Percentiles rank a stretch among this genome's conserved stretches.
Evolutionary conservation across 2,797 vertebrate species (phyloP).

Genomic region (Chelmon rostratus): DNA sequence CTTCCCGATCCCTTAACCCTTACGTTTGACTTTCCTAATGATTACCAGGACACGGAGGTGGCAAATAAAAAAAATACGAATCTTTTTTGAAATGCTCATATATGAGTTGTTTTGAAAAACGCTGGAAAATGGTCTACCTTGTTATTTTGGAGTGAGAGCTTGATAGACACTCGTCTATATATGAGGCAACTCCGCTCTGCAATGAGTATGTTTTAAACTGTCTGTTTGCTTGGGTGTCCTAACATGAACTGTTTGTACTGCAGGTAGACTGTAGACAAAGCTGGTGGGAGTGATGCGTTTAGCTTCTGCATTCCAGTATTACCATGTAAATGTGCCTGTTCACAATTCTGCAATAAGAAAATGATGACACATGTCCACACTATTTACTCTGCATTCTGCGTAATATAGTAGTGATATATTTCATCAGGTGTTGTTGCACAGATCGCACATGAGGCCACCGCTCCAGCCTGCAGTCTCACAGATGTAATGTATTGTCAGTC

Average conservation of each 20-base stretch:
- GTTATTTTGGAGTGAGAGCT: too few relatives aligned
- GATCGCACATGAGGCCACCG: conserved; percentile 5
- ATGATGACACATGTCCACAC: not conserved
- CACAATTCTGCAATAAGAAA: not conserved
- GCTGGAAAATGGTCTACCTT: too few relatives aligned
- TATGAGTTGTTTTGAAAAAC: not conserved
- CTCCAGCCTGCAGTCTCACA: not conserved
- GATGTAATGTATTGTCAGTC: conserved; percentile 11
- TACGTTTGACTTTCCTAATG: not conserved
- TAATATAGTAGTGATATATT: not conserved
- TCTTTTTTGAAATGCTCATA: not conserved
- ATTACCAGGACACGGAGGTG: not conserved
- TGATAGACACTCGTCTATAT: too few relatives aligned
- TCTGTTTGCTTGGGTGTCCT: not conserved
- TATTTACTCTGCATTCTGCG: not conserved
- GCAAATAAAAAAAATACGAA: not conserved
- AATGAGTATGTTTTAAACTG: not conserved
- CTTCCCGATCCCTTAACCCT: not conserved
- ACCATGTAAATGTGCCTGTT: not conserved
- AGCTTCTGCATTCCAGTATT: not conserved
- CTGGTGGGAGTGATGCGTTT: not conserved
- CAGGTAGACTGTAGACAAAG: not conserved
- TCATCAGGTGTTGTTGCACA: not conserved
- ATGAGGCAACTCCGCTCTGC: not conserved
- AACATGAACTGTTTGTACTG: not conserved